Evolutionary conservation across 2,888 invertebrate species (phyloP).

Genomic region (Oxytorus armatus): DNA sequence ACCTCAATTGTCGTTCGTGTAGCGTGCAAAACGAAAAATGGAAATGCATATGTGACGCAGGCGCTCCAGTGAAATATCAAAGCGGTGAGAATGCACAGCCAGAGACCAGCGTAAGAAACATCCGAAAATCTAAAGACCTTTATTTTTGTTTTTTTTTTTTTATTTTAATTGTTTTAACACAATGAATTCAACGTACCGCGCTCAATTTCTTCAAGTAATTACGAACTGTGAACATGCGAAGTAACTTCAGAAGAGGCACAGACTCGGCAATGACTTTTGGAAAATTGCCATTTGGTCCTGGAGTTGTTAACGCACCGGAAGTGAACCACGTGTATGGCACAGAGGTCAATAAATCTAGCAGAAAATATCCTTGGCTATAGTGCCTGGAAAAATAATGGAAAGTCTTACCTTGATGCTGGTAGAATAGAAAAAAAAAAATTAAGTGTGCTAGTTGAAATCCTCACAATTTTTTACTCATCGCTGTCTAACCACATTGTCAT

Average conservation of each 20-base stretch:
- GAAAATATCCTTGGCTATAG: conserved; percentile 78
- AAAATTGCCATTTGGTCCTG: conserved; percentile 71
- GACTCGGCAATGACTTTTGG: conserved; percentile 73
- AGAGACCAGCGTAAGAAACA: conserved; percentile 71
- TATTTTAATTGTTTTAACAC: conserved; percentile 4
- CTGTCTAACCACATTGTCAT: too few species aligned
- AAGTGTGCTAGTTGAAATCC: too few species aligned
- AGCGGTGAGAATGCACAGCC: conserved; percentile 74
- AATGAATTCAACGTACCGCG: conserved; percentile 65
- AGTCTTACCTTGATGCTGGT: background rate
- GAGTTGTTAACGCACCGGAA: conserved; percentile 56
- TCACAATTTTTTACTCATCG: too few species aligned
- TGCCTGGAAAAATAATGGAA: conserved; percentile 74
- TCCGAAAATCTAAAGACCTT: conserved; percentile 73
- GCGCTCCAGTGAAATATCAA: conserved; percentile 79
- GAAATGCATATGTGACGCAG: conserved; percentile 76
- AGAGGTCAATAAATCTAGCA: conserved; percentile 80
- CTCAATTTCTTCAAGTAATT: conserved; percentile 73
- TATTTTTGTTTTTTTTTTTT: background rate
- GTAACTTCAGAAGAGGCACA: conserved; percentile 75
- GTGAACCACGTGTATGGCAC: conserved; percentile 77
- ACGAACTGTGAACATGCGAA: conserved; percentile 74
- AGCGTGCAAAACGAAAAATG: conserved; percentile 74
- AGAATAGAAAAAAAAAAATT: too few species aligned
- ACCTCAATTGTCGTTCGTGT: conserved; percentile 70